Base-by-base conservation (phyloP, 2,888 invertebrate genomes). In the Antitype chi region DNA sequence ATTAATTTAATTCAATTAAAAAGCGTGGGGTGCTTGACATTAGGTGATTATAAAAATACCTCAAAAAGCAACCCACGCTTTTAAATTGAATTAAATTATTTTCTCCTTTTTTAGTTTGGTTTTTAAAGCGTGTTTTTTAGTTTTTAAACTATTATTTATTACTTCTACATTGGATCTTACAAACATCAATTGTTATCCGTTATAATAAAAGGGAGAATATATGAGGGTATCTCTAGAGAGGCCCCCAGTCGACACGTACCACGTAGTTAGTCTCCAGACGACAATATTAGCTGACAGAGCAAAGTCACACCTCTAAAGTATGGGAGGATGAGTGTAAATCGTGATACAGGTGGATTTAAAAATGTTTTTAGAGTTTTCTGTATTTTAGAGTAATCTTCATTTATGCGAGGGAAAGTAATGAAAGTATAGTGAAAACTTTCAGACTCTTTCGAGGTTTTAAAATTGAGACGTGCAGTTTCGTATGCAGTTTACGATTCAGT, bases 291-390 rank as follows among this genome's bases (percentile, higher is more conserved):
- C 28, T 28, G 28, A 43, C 5, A 6, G 43, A 66, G 62, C 60
- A 32, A 25, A 80, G 67, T 63, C 63, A 25, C 73, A 83, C 63
- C 62, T 60, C 69, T 82, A 74, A 74, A 81, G 43, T 59, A 62
- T 32, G 8, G 20, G 49, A 2, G 74, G 82, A 78, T 85, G 52
- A 85, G 70, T 78, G 59, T 84, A 85, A 73, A 77, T 75, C 53
- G 38, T 77, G 15, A 85, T 78, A 49, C 47, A 28, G n/a, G 66
- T 59, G 8, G 70, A 60, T 72, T 84, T 68, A 60, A 83, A 81
- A 81, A 76, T 59, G 25, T 72, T 62, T 43, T 69, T 64, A 55
- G 20, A 66, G 15, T 32, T 52, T 75, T 70, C 52, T 66, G 53
- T 84, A 59, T 57, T 80, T 73, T 81, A 66, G 32, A 72, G 43